Conservation (phyloP, 2,113 vertebrate species). For the Aptenodytes patagonicus region DNA sequence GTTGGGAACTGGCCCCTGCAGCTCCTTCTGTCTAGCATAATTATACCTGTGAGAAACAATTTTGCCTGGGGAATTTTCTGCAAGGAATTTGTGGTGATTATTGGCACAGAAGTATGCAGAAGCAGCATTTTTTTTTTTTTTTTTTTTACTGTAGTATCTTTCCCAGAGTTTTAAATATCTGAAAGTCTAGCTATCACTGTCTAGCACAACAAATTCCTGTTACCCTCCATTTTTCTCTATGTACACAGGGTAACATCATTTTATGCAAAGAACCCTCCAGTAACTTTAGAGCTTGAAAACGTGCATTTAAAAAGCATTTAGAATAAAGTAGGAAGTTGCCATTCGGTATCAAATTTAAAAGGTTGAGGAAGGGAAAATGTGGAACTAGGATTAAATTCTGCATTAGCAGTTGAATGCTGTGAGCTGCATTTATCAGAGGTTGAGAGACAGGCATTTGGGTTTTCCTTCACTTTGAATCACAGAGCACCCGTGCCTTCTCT, state of each 20-base stretch:
- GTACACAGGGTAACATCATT: not conserved
- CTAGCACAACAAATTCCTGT: not conserved
- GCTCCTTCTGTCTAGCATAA: not conserved
- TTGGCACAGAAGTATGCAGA: not conserved
- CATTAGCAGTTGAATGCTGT: not conserved
- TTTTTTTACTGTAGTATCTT: not conserved
- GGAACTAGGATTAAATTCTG: not conserved
- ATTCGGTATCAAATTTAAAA: not conserved
- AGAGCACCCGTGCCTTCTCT: not conserved
- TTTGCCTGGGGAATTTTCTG: not conserved
- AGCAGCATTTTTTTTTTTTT: not conserved
- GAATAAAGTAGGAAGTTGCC: not conserved
- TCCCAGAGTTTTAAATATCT: not conserved
- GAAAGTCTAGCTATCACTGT: not conserved
- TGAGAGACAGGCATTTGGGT: not conserved
- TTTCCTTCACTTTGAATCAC: not conserved
- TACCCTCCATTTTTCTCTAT: not conserved
- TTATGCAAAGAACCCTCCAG: not conserved
- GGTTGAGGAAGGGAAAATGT: not conserved
- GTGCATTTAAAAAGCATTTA: not conserved
- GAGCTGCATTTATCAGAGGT: not conserved
- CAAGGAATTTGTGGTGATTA: not conserved
- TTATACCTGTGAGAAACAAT: not conserved
- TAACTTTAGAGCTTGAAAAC: not conserved
- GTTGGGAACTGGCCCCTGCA: not conserved